A percentile compares a stretch with the other conserved stretches of the same genome.
Evolutionary conservation across 1,140 invertebrate genomes (phyloP).

Genomic region (Odontomachus brunneus): DNA sequence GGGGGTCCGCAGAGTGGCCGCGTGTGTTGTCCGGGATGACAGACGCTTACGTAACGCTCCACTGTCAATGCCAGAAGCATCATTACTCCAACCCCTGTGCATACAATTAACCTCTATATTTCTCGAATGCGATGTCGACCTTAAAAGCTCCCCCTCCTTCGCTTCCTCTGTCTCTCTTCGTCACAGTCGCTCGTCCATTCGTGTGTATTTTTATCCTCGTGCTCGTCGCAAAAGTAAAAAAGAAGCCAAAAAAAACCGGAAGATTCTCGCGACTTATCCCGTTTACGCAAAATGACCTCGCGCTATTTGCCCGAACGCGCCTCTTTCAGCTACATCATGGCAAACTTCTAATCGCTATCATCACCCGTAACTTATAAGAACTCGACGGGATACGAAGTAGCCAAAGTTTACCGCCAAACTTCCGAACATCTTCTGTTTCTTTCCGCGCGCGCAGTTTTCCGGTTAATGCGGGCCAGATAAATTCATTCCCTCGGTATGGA

Average conservation of each 20-base stretch:
- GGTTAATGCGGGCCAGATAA: conserved; percentile 10
- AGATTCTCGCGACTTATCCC: conserved; percentile 1
- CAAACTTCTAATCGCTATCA: conserved; percentile 43
- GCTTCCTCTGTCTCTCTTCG: background rate
- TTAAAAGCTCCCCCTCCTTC: conserved; percentile 15
- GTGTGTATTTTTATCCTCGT: no score
- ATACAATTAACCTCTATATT: conserved; percentile 52
- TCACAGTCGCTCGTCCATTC: background rate
- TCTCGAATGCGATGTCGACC: conserved; percentile 15
- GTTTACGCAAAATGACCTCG: background rate
- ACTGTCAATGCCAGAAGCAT: conserved; percentile 92
- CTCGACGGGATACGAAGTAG: conserved; percentile 3
- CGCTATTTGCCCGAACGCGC: background rate
- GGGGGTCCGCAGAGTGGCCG: conserved; percentile 87
- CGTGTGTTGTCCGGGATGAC: conserved; percentile 89
- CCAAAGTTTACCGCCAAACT: conserved; percentile 32
- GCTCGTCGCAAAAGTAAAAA: no score
- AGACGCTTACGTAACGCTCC: conserved; percentile 93
- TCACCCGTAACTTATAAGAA: conserved; percentile 27
- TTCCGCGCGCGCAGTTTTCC: background rate
- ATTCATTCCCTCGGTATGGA: background rate
- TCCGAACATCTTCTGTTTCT: conserved; percentile 24
- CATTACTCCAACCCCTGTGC: conserved; percentile 89
- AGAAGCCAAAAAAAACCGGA: no score
- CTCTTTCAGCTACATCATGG: background rate